phyloP scores from a whole-genome alignment of 2,888 invertebrate genomes.

The Ischnura elegans region DNA sequence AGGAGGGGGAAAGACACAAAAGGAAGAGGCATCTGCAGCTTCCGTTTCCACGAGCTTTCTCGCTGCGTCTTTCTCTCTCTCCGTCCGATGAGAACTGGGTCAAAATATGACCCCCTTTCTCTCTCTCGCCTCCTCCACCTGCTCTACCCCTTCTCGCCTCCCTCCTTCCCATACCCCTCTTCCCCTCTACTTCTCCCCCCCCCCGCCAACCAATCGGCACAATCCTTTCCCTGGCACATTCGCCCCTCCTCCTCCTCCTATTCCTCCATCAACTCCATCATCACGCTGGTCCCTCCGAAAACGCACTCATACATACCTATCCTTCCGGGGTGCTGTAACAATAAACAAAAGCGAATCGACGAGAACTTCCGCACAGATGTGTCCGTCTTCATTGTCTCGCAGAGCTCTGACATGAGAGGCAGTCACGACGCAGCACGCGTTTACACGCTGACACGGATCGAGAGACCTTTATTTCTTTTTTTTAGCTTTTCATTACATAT shows the following conservation, averaged over 20 bases:
- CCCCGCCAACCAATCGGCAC: no score
- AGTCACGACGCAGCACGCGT: background rate
- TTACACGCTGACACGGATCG: background rate
- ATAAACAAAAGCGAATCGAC: slow-evolving; percentile 6
- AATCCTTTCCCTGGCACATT: background rate
- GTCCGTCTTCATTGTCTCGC: background rate
- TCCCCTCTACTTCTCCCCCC: background rate
- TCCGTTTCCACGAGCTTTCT: slow-evolving; percentile 65
- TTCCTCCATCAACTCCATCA: background rate
- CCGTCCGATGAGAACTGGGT: slow-evolving; percentile 51
- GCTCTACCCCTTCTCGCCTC: background rate
- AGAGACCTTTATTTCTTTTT: no score
- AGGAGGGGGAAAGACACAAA: background rate
- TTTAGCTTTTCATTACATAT: no score
- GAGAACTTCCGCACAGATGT: background rate
- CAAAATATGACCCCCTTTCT: slow-evolving; percentile 60
- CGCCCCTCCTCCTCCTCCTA: background rate
- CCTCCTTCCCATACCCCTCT: background rate
- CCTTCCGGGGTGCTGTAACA: background rate
- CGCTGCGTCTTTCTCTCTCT: slow-evolving; percentile 45
- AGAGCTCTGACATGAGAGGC: no score
- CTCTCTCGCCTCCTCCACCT: background rate
- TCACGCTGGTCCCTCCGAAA: background rate
- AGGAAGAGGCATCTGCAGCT: slow-evolving; percentile 39
- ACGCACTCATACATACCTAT: no score